Conservation (phyloP, 2,888 invertebrate genomes). For the Trichogramma dendrolimi region DNA sequence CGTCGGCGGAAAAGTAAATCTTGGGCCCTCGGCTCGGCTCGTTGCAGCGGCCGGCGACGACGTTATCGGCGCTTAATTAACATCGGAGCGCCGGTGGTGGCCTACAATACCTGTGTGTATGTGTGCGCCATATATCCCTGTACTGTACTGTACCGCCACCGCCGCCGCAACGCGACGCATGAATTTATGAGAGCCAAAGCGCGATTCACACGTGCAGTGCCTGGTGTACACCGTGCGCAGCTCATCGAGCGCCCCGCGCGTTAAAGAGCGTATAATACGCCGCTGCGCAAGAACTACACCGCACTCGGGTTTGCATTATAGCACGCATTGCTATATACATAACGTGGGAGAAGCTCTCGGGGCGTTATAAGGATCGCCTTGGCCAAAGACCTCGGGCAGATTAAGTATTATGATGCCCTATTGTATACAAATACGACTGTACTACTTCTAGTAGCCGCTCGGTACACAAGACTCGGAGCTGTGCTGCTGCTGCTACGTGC, state of each 20-base stretch:
- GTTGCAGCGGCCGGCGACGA: constrained; percentile 9
- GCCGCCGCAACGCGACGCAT: background rate
- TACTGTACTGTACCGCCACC: no score
- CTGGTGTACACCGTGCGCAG: constrained; percentile 23
- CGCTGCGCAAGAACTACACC: no score
- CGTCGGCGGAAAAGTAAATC: constrained; percentile 31
- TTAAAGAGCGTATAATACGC: background rate
- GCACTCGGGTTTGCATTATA: no score
- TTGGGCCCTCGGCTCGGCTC: constrained; percentile 10
- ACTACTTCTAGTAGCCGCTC: constrained; percentile 34
- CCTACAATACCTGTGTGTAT: background rate
- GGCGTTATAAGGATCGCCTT: constrained; percentile 17
- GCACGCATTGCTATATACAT: constrained; percentile 6
- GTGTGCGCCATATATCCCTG: no score
- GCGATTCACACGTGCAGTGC: constrained; percentile 37
- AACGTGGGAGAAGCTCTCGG: constrained; percentile 45
- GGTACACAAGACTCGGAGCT: constrained; percentile 11
- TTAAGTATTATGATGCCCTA: constrained; percentile 50
- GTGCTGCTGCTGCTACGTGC: no score
- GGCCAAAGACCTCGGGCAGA: constrained; percentile 44
- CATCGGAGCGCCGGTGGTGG: constrained; percentile 24
- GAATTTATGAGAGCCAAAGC: constrained; percentile 32
- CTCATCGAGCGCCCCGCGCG: background rate
- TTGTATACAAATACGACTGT: constrained; percentile 49
- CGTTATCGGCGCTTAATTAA: constrained; percentile 33